phyloP scores from a whole-genome alignment of 2,888 invertebrate genomes.

The Acrobeloides nanus region DNA sequence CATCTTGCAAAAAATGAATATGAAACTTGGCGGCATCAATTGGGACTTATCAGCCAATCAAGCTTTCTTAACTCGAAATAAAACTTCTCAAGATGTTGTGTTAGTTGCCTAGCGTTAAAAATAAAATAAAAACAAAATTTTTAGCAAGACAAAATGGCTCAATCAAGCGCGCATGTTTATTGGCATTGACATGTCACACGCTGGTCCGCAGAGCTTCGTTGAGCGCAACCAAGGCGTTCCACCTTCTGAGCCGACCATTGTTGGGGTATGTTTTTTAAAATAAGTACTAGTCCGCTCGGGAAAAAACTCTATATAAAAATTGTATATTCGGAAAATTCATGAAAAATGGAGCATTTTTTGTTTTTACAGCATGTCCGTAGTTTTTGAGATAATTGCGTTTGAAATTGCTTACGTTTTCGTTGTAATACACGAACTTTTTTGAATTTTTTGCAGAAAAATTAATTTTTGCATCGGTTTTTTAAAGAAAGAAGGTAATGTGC shows the following conservation, averaged over 20 bases:
- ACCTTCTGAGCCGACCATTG: conserved; percentile 23
- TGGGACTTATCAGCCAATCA: conserved; percentile 5
- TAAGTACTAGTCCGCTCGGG: too few species aligned
- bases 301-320: too few species aligned
- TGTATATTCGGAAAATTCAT: too few species aligned
- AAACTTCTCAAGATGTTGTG: neutral
- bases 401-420: too few species aligned
- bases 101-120: neutral
- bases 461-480: too few species aligned
- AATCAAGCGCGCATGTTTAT: conserved; percentile 23
- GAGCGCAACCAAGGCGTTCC: conserved; percentile 17
- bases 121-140: too few species aligned
- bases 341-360: too few species aligned
- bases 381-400: too few species aligned
- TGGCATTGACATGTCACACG: conserved; percentile 31
- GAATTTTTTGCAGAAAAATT: too few species aligned
- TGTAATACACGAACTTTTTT: too few species aligned
- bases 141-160: conserved; percentile 14
- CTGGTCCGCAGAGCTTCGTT: conserved; percentile 22
- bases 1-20: conserved; percentile 22
- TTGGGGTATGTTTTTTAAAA: conserved; percentile 25
- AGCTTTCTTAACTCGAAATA: neutral
- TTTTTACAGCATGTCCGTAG: too few species aligned
- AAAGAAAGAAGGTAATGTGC: too few species aligned
- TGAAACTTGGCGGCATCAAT: conserved; percentile 22